Base-by-base conservation (phyloP, 2,797 vertebrate species). In the Arrhamphus sclerolepis region DNA sequence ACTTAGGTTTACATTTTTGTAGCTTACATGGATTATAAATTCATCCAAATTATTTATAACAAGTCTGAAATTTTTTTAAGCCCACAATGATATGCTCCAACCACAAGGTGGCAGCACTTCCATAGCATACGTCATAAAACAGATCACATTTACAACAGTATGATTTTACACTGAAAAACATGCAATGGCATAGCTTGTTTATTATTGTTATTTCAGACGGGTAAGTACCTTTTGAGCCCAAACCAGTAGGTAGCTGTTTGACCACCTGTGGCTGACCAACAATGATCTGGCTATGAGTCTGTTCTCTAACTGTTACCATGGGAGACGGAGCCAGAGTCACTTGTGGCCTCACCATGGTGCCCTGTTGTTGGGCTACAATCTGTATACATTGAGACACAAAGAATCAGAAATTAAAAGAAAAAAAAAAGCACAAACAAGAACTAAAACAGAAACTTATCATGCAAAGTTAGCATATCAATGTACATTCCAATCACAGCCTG, bases 241-340 rank as follows among this genome's bases (percentile, higher is more conserved):
- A 49, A 87, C 79, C 74, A 68, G 77, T 59, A 64, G 95, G 94
- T 51, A 96, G 90, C 21, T 92, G 94, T 77, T 93, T 96, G 82
- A 96, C 88, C 42, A 94, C 92, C 63, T 95, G 94, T 53, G 92
- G 92, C 64, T 94, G 95, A 19, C 94, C 92, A 66, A 97, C 89
- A 84, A 95, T 93, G 66, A 96, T 94, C 70, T 93, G 94, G 80
- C 83, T 94, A 22, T 94, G 94, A 8, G 94, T 84, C 46, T 92
- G 95, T 59, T 89, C 89, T 88, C 94, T 86, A 72, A 97, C 59
- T 0, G 95, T 92, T 24, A 96, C 93, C 91, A 96, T 91, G 2
- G 95, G 92, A 6, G 95, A 93, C 88, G 94, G 95, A 64, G 96
- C 91, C 91, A 96, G 67, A 0, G 94, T 93, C 80, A 95, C 93